These are phyloP conservation scores for Menura novaehollandiae DNA, from an alignment of 2,113 vertebrate genomes.

Conservation along the genomic window DNA sequence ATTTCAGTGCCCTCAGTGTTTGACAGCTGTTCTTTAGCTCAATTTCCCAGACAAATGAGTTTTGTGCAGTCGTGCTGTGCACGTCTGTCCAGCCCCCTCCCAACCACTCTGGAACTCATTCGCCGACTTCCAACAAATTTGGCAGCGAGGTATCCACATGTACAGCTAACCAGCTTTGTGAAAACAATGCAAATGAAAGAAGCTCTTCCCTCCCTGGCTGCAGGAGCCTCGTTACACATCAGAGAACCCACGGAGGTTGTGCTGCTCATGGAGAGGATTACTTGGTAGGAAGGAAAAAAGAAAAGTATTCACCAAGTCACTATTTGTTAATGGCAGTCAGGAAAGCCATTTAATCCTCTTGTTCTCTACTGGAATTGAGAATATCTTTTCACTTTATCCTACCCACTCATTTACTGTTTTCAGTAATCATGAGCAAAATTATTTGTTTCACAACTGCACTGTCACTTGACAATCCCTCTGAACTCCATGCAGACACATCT, in stretches of 20 bases:
- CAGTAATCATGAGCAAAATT: not conserved
- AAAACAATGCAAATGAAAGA: not conserved
- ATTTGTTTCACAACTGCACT: conserved; percentile 15
- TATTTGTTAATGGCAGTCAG: not conserved
- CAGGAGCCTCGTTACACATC: not conserved
- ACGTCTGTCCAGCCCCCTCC: not conserved
- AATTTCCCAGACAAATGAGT: not conserved
- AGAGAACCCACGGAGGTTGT: accelerated
- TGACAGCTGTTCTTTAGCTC: not conserved
- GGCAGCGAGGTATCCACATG: not conserved
- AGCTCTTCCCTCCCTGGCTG: not conserved
- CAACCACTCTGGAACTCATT: not conserved
- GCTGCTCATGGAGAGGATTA: not conserved
- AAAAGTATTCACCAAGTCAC: not conserved
- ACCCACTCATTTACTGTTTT: not conserved
- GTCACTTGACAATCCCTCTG: not conserved
- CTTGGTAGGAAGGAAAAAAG: not conserved
- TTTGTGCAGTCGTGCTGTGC: not conserved
- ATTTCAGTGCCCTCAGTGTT: not conserved
- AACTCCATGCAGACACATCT: not conserved
- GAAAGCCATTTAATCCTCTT: not conserved
- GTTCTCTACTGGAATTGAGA: not conserved
- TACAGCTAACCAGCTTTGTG: not conserved
- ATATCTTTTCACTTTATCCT: not conserved
- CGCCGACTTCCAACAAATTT: not conserved